A percentile compares a stretch with the other conserved stretches of the same genome.
phyloP scores from a whole-genome alignment of 2,888 invertebrate genomes.

The Cheilosia impressa region DNA sequence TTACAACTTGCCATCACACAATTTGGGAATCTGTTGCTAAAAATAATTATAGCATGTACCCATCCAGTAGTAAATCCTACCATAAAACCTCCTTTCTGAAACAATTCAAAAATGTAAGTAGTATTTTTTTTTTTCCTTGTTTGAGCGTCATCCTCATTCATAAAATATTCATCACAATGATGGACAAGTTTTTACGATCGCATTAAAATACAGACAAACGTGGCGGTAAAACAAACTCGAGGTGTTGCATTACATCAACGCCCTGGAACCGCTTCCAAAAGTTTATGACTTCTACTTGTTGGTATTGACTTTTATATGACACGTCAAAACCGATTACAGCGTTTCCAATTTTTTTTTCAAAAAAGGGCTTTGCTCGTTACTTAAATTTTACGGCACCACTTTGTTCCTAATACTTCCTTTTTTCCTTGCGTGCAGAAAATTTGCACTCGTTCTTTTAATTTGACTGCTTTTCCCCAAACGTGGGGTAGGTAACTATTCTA shows the following conservation, averaged over 20 bases:
- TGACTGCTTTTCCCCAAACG: not conserved
- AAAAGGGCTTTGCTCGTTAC: not conserved
- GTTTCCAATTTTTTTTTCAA: too few species aligned
- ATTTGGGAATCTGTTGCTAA: too few species aligned
- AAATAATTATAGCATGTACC: too few species aligned
- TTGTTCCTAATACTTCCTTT: not conserved
- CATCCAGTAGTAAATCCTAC: too few species aligned
- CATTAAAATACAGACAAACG: conserved; percentile 14
- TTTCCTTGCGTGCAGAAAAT: not conserved
- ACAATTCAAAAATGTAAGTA: not conserved
- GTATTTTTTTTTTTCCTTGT: not conserved
- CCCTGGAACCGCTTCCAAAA: not conserved
- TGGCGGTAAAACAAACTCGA: conserved; percentile 15
- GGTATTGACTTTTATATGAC: conserved; percentile 9
- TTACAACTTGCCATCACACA: too few species aligned
- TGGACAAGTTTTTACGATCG: conserved; percentile 20
- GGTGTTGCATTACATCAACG: not conserved
- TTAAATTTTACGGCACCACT: conserved; percentile 28
- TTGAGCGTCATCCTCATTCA: not conserved
- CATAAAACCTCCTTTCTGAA: too few species aligned
- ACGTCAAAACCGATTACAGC: conserved; percentile 5
- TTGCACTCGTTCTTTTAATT: not conserved
- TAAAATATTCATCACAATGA: conserved; percentile 20
- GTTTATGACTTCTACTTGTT: conserved; percentile 43
- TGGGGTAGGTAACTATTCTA: conserved; percentile 24